These are phyloP conservation scores for Montipora sp. DNA, from an alignment of 64 coral and sea anemone species.

Conservation along the genomic window DNA sequence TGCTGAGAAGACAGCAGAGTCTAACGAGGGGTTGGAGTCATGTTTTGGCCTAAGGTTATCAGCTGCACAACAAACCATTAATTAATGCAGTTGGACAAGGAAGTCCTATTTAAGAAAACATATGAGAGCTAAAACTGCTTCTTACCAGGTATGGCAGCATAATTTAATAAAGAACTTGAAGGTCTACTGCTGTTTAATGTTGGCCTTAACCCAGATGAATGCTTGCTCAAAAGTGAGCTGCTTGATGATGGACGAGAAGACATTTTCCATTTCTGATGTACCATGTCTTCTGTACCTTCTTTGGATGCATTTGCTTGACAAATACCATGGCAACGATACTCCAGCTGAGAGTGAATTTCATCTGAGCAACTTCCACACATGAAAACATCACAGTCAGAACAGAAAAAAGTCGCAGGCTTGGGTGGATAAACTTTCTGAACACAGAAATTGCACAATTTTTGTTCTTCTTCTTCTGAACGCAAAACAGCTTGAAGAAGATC, in stretches of 20 bases:
- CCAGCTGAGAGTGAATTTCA: conserved; percentile 93
- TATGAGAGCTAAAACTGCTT: not conserved
- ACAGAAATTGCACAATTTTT: conserved; percentile 94
- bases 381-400: conserved; percentile 87
- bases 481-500: conserved; percentile 80
- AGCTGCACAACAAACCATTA: no score
- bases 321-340: conserved; percentile 90
- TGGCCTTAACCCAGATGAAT: not conserved
- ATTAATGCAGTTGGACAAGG: no score
- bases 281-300: not conserved
- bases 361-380: conserved; percentile 92
- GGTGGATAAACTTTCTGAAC: conserved; percentile 91
- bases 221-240: conserved; percentile 21
- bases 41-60: no score
- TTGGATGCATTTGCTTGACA: conserved; percentile 62
- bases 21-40: no score
- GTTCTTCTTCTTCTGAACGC: conserved; percentile 75
- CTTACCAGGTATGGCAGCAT: conserved; percentile 82
- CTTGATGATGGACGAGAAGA: conserved; percentile 59
- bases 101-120: not conserved
- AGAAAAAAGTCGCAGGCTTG: conserved; percentile 83
- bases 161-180: conserved; percentile 74
- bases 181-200: conserved; percentile 23
- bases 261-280: not conserved
- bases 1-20: no score